phyloP scores from a whole-genome alignment of 2,888 invertebrate genomes.

The Argyresthia goedartella region DNA sequence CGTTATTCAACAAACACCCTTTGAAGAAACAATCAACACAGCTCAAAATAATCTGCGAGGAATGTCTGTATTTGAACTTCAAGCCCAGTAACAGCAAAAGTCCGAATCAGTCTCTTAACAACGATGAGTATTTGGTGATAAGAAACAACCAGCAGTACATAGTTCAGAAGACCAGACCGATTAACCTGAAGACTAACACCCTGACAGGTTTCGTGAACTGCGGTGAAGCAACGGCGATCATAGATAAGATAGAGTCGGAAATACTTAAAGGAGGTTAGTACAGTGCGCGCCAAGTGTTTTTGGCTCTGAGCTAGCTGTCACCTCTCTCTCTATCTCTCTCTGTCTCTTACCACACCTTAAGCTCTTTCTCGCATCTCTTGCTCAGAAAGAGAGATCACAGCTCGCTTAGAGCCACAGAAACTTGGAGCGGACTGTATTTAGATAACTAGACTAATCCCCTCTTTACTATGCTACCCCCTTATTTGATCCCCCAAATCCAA shows the following conservation, averaged over 20 bases:
- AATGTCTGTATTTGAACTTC: constrained; percentile 46
- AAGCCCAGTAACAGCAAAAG: constrained; percentile 42
- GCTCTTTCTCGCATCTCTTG: too few relatives aligned
- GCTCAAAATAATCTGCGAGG: constrained; percentile 51
- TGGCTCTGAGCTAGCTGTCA: too few relatives aligned
- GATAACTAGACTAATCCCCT: too few relatives aligned
- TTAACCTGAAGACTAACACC: constrained; percentile 20
- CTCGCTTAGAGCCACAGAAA: too few relatives aligned
- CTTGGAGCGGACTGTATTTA: too few relatives aligned
- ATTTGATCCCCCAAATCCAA: too few relatives aligned
- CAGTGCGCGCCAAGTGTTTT: too few relatives aligned
- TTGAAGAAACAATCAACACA: constrained; percentile 43
- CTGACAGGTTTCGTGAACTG: constrained; percentile 12
- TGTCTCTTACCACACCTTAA: too few relatives aligned
- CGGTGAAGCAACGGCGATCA: constrained; percentile 6
- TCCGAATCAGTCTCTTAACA: constrained; percentile 41
- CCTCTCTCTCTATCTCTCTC: too few relatives aligned
- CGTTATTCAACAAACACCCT: constrained; percentile 22
- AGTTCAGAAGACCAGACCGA: constrained; percentile 40
- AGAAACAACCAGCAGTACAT: constrained; percentile 60
- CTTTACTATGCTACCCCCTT: too few relatives aligned
- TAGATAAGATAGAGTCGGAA: constrained; percentile 15
- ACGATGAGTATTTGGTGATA: constrained; percentile 54
- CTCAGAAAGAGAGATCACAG: too few relatives aligned
- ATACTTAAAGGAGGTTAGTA: constrained; percentile 10